A percentile compares a stretch with the other conserved stretches of the same genome.
Evolutionary conservation across 2,113 vertebrate genomes (phyloP).

Genomic region (Ammodramus savannarum): DNA sequence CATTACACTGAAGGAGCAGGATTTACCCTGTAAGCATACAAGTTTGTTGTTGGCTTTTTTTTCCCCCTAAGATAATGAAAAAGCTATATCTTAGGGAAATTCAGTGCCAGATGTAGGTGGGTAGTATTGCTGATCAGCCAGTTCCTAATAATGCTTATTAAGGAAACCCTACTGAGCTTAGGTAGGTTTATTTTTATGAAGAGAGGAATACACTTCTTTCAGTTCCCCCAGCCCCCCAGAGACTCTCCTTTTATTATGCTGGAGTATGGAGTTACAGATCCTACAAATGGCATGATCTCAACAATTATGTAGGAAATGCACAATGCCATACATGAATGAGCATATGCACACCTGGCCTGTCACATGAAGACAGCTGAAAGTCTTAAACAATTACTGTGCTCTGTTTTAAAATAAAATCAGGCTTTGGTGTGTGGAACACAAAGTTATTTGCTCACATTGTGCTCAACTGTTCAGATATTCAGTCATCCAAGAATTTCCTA

Average conservation of each 20-base stretch:
- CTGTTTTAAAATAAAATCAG: not conserved
- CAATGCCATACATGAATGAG: not conserved
- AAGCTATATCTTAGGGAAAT: not conserved
- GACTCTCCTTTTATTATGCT: not conserved
- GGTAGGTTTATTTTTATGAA: not conserved
- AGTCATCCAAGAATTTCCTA: not conserved
- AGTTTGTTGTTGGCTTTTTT: accelerated
- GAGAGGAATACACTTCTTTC: not conserved
- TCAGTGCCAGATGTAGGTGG: not conserved
- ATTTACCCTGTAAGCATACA: not conserved
- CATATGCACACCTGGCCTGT: not conserved
- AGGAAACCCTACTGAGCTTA: not conserved
- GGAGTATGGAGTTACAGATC: not conserved
- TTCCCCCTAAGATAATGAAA: not conserved
- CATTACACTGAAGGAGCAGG: not conserved
- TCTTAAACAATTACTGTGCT: not conserved
- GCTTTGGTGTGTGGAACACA: not conserved
- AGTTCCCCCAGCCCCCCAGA: not conserved
- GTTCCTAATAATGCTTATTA: not conserved
- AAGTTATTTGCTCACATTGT: not conserved
- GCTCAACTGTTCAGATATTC: not conserved
- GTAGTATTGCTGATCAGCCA: not conserved
- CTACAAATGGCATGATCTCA: not conserved
- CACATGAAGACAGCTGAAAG: not conserved
- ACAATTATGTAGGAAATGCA: not conserved